phyloP scores from a whole-genome alignment of 2,113 vertebrate genomes.

The Scartelaos histophorus region DNA sequence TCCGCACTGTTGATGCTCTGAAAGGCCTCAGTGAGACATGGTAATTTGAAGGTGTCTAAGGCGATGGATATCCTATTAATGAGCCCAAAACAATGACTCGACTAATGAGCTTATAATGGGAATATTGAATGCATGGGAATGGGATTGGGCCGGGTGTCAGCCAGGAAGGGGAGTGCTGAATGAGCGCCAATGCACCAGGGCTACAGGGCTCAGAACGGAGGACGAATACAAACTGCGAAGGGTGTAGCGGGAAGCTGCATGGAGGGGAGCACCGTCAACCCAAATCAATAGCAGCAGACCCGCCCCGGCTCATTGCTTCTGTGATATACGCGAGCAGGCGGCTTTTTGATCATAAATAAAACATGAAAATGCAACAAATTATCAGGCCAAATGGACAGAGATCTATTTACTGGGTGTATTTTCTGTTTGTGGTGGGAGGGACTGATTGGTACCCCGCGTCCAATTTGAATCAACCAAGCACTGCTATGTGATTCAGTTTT shows the following conservation, averaged over 20 bases:
- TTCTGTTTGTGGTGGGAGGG: conserved; percentile 57
- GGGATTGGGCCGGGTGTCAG: conserved; percentile 62
- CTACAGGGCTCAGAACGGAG: conserved; percentile 61
- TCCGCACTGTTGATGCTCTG: conserved; percentile 37
- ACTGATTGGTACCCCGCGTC: conserved; percentile 67
- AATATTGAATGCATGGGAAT: conserved; percentile 78
- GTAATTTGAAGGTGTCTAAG: conserved; percentile 71
- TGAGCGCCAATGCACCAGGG: conserved; percentile 61
- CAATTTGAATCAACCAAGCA: conserved; percentile 62
- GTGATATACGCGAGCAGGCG: conserved; percentile 70
- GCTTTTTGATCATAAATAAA: conserved; percentile 75
- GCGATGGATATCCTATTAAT: conserved; percentile 73
- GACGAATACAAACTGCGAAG: conserved; percentile 64
- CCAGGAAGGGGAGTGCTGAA: conserved; percentile 65
- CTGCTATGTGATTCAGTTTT: conserved; percentile 70
- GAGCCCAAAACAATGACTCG: conserved; percentile 68
- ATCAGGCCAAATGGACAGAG: conserved; percentile 68
- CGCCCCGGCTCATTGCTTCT: conserved; percentile 63
- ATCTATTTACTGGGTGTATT: conserved; percentile 67
- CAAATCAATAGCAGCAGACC: conserved; percentile 69
- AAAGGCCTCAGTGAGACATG: conserved; percentile 63
- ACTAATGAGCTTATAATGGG: conserved; percentile 77
- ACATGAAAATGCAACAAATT: conserved; percentile 74
- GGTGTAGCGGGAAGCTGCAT: conserved; percentile 41
- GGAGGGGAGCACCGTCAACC: conserved; percentile 56